phyloP scores from a whole-genome alignment of 2,113 vertebrate genomes.

The Elachura formosa region DNA sequence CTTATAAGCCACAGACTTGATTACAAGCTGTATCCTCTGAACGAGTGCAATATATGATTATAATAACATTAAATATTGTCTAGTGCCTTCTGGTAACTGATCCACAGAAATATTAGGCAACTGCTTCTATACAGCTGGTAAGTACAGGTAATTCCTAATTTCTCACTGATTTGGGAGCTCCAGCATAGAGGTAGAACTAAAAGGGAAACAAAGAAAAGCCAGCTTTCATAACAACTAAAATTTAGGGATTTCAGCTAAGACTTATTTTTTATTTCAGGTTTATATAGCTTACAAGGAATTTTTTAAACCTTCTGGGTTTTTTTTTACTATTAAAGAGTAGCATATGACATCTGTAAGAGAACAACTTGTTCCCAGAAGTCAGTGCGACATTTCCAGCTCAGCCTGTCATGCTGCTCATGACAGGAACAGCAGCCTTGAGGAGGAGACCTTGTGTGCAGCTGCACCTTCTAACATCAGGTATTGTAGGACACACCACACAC shows the following conservation, averaged over 20 bases:
- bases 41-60: background rate
- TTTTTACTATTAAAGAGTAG: background rate
- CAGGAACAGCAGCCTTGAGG: background rate
- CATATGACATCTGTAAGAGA: background rate
- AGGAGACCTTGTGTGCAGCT: background rate
- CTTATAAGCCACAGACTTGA: background rate
- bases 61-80: accelerated
- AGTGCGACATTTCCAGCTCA: background rate
- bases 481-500: accelerated
- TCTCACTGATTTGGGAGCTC: background rate
- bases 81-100: background rate
- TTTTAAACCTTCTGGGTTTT: background rate
- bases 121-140: background rate
- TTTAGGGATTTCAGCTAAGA: background rate
- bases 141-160: background rate
- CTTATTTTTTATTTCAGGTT: background rate
- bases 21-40: background rate
- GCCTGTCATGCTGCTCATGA: background rate
- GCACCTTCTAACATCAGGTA: background rate
- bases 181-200: background rate
- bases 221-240: accelerated
- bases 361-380: background rate
- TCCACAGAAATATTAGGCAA: background rate
- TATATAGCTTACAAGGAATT: background rate
- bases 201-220: background rate